A percentile compares a stretch with the other conserved stretches of the same genome.
phyloP scores from a whole-genome alignment of 2,888 invertebrate genomes.

The Catonia carolina region DNA sequence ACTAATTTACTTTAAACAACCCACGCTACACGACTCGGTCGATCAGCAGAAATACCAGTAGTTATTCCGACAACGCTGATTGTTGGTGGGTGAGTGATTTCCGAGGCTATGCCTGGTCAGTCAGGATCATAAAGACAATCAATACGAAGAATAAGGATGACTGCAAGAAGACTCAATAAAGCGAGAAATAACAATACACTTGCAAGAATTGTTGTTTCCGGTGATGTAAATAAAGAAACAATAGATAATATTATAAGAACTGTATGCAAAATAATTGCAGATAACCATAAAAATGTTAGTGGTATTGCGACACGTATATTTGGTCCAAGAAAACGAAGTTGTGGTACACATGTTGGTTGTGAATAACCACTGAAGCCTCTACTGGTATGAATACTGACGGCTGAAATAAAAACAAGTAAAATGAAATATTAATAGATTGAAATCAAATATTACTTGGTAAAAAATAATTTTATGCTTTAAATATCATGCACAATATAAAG shows the following conservation, averaged over 20 bases:
- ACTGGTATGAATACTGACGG: constrained; percentile 37
- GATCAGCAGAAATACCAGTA: constrained; percentile 39
- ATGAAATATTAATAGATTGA: neutral
- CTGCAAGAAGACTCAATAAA: constrained; percentile 32
- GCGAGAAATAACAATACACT: constrained; percentile 31
- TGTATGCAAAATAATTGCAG: constrained; percentile 32
- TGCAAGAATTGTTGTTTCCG: constrained; percentile 32
- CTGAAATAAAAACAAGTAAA: constrained; percentile 26
- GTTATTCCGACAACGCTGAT: constrained; percentile 38
- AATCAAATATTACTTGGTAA: neutral
- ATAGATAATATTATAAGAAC: constrained; percentile 29
- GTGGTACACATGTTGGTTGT: constrained; percentile 33
- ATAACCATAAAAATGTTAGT: constrained; percentile 33
- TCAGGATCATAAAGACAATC: constrained; percentile 38
- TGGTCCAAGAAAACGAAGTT: constrained; percentile 35
- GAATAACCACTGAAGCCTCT: constrained; percentile 37
- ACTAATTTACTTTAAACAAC: constrained; percentile 49
- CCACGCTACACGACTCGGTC: constrained; percentile 53
- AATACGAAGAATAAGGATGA: constrained; percentile 32
- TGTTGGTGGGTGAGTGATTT: constrained; percentile 41
- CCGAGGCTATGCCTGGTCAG: constrained; percentile 35
- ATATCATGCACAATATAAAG: no score
- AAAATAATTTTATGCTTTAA: no score
- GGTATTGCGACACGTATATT: constrained; percentile 32
- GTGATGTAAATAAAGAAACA: constrained; percentile 14